Base-by-base conservation (phyloP, 2,888 invertebrate species). In the Nebria salina region DNA sequence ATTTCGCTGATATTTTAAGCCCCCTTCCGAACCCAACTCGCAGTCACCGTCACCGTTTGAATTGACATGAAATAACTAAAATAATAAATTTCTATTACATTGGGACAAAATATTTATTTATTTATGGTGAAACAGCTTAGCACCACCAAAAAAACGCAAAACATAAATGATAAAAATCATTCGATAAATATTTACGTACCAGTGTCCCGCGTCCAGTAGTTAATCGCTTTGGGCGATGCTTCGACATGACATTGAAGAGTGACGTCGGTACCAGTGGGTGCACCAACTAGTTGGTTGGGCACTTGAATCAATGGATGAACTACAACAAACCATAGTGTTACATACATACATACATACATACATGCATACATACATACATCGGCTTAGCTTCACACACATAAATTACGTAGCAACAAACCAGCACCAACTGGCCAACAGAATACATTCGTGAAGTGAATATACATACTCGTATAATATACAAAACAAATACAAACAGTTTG, bases 261-360 rank as follows among this genome's bases (percentile, higher is more conserved):
- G 87, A 97, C 96, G 89, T 96, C 95, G 84, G 95, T 95, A 85
- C 94, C 94, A 85, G 94, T 93, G 78, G 96, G 96, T 82, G 96
- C 96, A 64, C 97, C 97, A 83, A 97, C 96, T 88, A 97, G 92
- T 91, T 97, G 97, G 91, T 96, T 97, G 86, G 96, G 96, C 85
- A 97, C 97, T 93, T 96, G 96, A 86, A 97, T 96, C 90, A 96
- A 91, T 76, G 97, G 97, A 89, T 96, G 96, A 92, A 97, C 97
- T 97, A 93, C 70, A 91, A 90, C 86, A 86, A 85, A 85, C 81
- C 75, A 82, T 76, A 8, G 65, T 64, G 65, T 70, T 42, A 74
- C 65, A 68, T 20, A 34, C 72, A 82, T 73, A 82, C 77, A 65
- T 77, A 79, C 66, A 79, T 34, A 72, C 26, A 41, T 43, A 65